These are phyloP conservation scores for Drosophila nr. fundita DNA, from an alignment of 2,888 invertebrate species.

Conservation along the genomic window DNA sequence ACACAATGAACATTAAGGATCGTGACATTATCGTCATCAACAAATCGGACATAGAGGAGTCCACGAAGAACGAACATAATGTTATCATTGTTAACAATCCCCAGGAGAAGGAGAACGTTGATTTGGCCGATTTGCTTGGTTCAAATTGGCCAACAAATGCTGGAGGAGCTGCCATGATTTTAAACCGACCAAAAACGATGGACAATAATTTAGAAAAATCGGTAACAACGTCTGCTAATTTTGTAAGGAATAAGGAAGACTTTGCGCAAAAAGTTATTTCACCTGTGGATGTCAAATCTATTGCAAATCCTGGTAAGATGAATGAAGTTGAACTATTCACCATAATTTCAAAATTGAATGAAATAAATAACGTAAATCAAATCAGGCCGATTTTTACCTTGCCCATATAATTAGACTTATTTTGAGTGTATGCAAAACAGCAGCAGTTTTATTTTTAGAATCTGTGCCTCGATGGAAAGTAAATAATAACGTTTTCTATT, in stretches of 20 bases:
- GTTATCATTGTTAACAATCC: slow-evolving; percentile 80
- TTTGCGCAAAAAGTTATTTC: slow-evolving; percentile 15
- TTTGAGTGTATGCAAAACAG: not conserved
- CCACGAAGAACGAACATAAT: slow-evolving; percentile 75
- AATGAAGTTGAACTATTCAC: not conserved
- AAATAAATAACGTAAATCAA: not conserved
- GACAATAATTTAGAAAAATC: slow-evolving; percentile 39
- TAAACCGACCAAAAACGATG: slow-evolving; percentile 68
- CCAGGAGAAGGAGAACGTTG: slow-evolving; percentile 72
- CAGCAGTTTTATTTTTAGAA: slow-evolving; percentile 31
- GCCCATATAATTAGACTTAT: not conserved
- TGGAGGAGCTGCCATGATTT: slow-evolving; percentile 81
- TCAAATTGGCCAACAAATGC: slow-evolving; percentile 83
- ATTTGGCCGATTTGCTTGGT: slow-evolving; percentile 82
- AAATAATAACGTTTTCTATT: slow-evolving; percentile 1
- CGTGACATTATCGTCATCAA: slow-evolving; percentile 82
- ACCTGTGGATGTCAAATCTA: slow-evolving; percentile 6
- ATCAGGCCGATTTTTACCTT: not conserved
- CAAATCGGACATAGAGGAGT: slow-evolving; percentile 80
- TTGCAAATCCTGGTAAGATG: slow-evolving; percentile 34
- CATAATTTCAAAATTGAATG: not conserved
- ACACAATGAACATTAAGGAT: slow-evolving; percentile 69
- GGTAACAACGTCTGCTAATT: not conserved
- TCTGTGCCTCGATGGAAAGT: not conserved
- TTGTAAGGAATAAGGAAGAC: slow-evolving; percentile 36